Conservation (phyloP, 2,888 invertebrate species). For the Trachelus troglodyta region DNA sequence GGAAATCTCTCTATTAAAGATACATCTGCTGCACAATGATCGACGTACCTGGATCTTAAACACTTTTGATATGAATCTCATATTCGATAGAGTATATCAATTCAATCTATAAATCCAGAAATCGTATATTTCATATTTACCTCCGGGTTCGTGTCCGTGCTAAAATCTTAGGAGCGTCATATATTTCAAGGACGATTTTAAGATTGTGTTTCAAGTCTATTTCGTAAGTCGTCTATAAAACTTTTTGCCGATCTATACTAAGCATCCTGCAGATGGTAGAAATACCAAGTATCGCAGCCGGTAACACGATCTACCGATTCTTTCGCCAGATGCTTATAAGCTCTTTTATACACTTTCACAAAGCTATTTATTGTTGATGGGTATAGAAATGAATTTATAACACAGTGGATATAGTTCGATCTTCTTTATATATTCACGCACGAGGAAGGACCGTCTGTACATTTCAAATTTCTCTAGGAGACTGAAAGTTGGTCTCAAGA, state of each 20-base stretch:
- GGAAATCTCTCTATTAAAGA: no score
- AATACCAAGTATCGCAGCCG: not conserved
- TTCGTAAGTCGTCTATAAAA: not conserved
- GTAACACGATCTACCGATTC: not conserved
- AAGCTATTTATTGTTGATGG: not conserved
- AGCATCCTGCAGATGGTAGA: not conserved
- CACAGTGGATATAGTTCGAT: no score
- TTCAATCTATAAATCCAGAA: not conserved
- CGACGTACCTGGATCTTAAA: not conserved
- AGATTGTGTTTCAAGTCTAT: not conserved
- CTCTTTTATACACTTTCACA: not conserved
- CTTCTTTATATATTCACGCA: no score
- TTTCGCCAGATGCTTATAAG: not conserved
- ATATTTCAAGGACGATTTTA: not conserved
- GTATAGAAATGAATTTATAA: no score
- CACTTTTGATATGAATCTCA: not conserved
- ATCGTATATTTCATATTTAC: not conserved
- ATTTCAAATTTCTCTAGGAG: no score
- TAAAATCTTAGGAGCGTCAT: not conserved
- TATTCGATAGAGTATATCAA: not conserved
- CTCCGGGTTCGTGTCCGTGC: not conserved
- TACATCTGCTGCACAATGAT: not conserved
- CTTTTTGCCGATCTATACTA: not conserved
- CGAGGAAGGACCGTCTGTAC: no score
- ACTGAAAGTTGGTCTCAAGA: no score